phyloP scores from a whole-genome alignment of 2,888 invertebrate species.

The Calephelis perditalis region DNA sequence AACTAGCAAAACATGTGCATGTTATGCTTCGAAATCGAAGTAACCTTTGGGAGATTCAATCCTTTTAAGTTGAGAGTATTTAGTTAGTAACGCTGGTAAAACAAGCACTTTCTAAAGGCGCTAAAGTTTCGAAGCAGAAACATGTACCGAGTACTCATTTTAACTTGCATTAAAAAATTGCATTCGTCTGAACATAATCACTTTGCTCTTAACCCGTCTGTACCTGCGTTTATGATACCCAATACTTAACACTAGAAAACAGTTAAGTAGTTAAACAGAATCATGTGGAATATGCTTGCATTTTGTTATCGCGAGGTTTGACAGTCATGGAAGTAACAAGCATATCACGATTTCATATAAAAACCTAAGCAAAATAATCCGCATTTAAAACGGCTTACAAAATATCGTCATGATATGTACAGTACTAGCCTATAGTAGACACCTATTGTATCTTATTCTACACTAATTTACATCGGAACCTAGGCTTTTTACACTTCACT shows the following conservation, averaged over 20 bases:
- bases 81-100: no score
- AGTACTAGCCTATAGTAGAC: constrained; percentile 38
- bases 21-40: no score
- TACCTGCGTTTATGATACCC: not conserved
- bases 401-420: constrained; percentile 67
- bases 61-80: no score
- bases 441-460: constrained; percentile 45
- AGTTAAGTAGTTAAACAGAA: constrained; percentile 8
- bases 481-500: constrained; percentile 43
- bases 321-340: constrained; percentile 8
- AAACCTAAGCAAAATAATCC: constrained; percentile 32
- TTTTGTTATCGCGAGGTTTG: constrained; percentile 5
- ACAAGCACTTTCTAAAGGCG: no score
- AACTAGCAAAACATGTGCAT: no score
- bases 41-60: no score
- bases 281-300: not conserved
- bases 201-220: not conserved
- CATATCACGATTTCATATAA: constrained; percentile 43
- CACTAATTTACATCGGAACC: constrained; percentile 49
- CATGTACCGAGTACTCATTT: no score
- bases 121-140: no score
- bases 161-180: no score
- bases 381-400: constrained; percentile 14
- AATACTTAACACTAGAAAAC: not conserved
- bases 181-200: no score